These are phyloP conservation scores for Xiphorhynchus erythropygius DNA, from an alignment of 2,797 vertebrate genomes.

Conservation along the genomic window DNA sequence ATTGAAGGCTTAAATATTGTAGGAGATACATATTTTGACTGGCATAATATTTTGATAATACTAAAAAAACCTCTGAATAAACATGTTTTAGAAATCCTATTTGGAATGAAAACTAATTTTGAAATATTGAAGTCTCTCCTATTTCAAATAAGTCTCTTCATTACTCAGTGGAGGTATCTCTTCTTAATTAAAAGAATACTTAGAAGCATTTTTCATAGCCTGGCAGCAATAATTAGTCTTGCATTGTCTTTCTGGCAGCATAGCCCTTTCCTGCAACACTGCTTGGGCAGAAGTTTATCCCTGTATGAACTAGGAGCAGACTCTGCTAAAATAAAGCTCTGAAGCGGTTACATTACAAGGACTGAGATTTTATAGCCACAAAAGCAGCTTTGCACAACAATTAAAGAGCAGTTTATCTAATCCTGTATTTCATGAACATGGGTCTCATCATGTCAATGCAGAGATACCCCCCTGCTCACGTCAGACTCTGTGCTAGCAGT, in stretches of 20 bases:
- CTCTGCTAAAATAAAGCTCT: background rate
- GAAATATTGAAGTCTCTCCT: background rate
- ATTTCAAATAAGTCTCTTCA: conserved; percentile 32
- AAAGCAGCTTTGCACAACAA: background rate
- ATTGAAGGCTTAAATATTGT: background rate
- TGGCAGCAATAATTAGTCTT: conserved; percentile 42
- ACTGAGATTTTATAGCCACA: background rate
- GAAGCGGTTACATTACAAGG: background rate
- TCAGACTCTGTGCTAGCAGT: background rate
- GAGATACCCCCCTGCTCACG: background rate
- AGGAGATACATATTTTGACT: background rate
- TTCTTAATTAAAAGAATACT: conserved; percentile 53
- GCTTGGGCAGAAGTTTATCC: conserved; percentile 19
- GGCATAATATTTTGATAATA: background rate
- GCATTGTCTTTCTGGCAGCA: conserved; percentile 36
- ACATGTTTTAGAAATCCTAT: background rate
- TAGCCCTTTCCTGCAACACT: background rate
- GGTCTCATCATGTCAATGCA: background rate
- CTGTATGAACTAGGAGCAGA: background rate
- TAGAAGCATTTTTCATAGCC: conserved; percentile 28
- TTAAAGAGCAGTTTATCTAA: background rate
- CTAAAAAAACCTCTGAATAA: background rate
- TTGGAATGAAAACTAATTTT: background rate
- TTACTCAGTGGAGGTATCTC: conserved; percentile 27
- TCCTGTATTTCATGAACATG: background rate